These are phyloP conservation scores for Scaptomyza montana DNA, from an alignment of 1,140 invertebrate species.

Conservation along the genomic window DNA sequence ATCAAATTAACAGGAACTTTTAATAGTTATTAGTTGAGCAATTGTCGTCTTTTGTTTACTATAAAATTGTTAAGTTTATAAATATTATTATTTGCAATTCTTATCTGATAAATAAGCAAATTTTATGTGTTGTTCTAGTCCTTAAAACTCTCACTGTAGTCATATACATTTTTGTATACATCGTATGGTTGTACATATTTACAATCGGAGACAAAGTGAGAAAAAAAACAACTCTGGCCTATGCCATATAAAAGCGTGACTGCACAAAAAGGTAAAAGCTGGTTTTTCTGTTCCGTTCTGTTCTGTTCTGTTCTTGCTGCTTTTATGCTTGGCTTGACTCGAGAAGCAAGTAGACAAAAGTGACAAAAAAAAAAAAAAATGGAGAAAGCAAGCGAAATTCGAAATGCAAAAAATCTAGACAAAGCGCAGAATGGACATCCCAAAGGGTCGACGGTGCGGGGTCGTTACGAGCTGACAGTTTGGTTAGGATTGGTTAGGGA, in stretches of 20 bases:
- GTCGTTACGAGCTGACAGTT: neutral
- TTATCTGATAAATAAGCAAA: constrained; percentile 8
- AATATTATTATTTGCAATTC: constrained; percentile 1
- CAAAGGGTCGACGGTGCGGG: constrained; percentile 5
- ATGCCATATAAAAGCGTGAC: constrained; percentile 65
- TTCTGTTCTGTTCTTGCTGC: constrained; percentile 24
- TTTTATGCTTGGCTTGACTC: constrained; percentile 29
- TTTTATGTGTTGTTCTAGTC: neutral
- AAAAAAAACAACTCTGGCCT: constrained; percentile 30
- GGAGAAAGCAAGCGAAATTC: constrained; percentile 54
- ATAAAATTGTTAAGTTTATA: no score
- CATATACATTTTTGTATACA: no score
- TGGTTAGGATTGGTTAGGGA: constrained; percentile 1
- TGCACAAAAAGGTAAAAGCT: constrained; percentile 52
- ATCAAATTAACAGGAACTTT: no score
- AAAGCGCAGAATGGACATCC: constrained; percentile 33
- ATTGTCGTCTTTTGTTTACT: neutral
- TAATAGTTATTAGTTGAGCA: neutral
- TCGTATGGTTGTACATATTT: neutral
- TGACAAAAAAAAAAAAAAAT: constrained; percentile 52
- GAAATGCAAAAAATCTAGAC: constrained; percentile 44
- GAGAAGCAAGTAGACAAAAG: constrained; percentile 26
- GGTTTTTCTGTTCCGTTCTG: constrained; percentile 23
- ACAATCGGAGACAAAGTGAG: constrained; percentile 27
- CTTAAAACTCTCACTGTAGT: no score